These are phyloP conservation scores for Neocrepidodera transversa DNA, from an alignment of 2,888 invertebrate species.

Conservation along the genomic window DNA sequence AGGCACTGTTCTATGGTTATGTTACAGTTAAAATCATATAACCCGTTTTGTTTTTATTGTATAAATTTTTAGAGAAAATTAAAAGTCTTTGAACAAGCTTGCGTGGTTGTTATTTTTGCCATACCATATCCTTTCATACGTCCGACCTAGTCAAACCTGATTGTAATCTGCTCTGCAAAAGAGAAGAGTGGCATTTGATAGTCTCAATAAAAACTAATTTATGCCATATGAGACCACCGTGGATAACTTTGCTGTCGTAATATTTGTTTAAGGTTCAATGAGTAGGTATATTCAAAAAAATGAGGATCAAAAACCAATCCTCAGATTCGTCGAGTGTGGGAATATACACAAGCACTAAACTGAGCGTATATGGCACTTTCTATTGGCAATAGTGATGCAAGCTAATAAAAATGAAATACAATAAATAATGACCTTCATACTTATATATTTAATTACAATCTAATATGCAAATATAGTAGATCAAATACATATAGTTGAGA, in stretches of 20 bases:
- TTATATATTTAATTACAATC: no score
- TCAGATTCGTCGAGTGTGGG: no score
- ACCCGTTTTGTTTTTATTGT: slow-evolving; percentile 39
- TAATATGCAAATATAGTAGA: no score
- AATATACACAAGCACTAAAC: no score
- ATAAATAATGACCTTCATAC: no score
- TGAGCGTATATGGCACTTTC: no score
- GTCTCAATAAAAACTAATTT: slow-evolving; percentile 26
- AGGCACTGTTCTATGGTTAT: slow-evolving; percentile 33
- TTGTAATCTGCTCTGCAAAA: slow-evolving; percentile 20
- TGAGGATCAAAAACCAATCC: no score
- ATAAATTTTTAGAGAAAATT: slow-evolving; percentile 38
- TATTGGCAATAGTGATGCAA: no score
- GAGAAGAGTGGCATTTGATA: slow-evolving; percentile 28
- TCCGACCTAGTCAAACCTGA: slow-evolving; percentile 23
- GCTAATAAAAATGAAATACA: no score
- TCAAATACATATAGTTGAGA: no score
- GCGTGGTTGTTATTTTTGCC: neutral
- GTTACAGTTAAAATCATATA: slow-evolving; percentile 38
- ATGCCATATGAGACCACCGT: slow-evolving; percentile 20
- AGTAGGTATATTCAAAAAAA: neutral
- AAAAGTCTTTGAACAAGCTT: slow-evolving; percentile 10
- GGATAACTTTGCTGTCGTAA: slow-evolving; percentile 18
- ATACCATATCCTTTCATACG: neutral
- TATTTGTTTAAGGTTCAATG: slow-evolving; percentile 24